A percentile compares a stretch with the other conserved stretches of the same genome.
Evolutionary conservation across 2,797 vertebrate species (phyloP).

Genomic region (Phylloscopus collybita): DNA sequence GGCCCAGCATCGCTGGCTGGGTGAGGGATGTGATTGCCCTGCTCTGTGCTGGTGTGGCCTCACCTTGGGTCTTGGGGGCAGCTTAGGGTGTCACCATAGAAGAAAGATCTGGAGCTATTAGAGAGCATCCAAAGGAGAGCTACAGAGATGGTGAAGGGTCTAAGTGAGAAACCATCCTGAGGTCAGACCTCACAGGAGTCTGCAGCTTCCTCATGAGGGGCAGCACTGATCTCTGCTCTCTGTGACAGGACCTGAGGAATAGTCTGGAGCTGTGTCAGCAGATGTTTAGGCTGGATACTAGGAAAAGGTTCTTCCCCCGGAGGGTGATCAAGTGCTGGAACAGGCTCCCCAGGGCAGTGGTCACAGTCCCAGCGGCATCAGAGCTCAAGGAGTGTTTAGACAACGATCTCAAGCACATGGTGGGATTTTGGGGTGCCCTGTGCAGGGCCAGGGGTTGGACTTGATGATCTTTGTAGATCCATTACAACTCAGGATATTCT

Average conservation of each 20-base stretch:
- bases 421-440: not conserved
- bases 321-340: not conserved
- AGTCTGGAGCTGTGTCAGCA: not conserved
- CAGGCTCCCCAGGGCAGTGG: not conserved
- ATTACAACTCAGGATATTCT: not conserved
- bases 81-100: not conserved
- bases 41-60: not conserved
- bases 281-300: not conserved
- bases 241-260: not conserved
- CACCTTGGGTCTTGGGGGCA: not conserved
- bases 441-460: not conserved
- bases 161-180: not conserved
- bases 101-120: not conserved
- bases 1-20: not conserved
- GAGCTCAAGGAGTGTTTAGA: not conserved
- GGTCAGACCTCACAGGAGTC: not conserved
- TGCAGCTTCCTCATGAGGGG: not conserved
- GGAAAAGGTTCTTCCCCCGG: not conserved
- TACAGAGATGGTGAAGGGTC: not conserved
- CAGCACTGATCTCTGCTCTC: not conserved
- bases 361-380: not conserved
- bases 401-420: not conserved
- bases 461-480: not conserved
- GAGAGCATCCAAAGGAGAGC: not conserved
- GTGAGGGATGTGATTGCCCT: not conserved